Conservation (phyloP, 2,113 vertebrate genomes). For the Camelus dromedarius region DNA sequence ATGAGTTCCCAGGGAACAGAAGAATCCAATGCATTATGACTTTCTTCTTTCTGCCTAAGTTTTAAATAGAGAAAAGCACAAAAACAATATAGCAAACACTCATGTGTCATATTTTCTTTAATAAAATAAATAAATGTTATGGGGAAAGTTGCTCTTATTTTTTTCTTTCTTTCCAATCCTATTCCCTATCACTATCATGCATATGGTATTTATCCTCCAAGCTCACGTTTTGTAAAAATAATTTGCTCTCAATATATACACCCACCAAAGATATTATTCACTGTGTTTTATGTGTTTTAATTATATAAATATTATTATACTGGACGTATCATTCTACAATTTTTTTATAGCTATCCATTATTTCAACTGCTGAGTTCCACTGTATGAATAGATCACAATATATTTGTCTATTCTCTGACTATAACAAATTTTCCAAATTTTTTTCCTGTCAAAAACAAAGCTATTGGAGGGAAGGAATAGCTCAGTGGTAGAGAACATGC, state of each 20-base stretch:
- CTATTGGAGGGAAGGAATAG: no score
- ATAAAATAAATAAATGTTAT: constrained; percentile 28
- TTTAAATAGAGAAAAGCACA: neutral
- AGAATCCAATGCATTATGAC: neutral
- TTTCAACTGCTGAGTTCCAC: neutral
- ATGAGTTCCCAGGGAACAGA: constrained; percentile 26
- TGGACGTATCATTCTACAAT: neutral
- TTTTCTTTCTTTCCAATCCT: neutral
- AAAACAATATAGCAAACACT: constrained; percentile 21
- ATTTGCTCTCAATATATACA: neutral
- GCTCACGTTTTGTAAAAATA: neutral
- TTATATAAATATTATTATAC: neutral
- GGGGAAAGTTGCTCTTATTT: neutral
- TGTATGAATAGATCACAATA: neutral
- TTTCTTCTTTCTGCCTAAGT: constrained; percentile 15
- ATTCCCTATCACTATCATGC: neutral
- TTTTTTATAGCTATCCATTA: constrained; percentile 12
- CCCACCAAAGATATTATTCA: neutral
- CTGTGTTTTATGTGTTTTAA: neutral
- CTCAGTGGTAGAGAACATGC: no score
- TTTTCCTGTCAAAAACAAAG: constrained; percentile 27
- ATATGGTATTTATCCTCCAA: neutral
- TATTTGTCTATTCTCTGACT: neutral
- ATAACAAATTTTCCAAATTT: neutral
- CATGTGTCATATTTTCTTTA: neutral